Evolutionary conservation across 2,797 vertebrate species (phyloP).

Genomic region (Pangasius larnaudii): DNA sequence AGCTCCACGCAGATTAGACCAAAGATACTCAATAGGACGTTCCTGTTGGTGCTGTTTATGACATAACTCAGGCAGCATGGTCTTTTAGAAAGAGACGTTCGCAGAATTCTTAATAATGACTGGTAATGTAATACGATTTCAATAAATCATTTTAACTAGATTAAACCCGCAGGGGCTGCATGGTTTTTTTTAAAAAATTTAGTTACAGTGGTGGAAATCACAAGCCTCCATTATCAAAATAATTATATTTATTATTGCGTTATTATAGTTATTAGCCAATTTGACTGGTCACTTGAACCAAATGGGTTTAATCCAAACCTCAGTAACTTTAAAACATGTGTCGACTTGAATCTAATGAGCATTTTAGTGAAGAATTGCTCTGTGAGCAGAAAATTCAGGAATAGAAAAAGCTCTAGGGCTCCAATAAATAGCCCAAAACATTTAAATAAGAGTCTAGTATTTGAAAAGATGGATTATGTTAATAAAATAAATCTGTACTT

Average conservation of each 20-base stretch:
- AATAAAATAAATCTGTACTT: background rate
- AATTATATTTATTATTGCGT: conserved; percentile 7
- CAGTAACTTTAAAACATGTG: background rate
- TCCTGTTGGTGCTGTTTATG: background rate
- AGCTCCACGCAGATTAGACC: conserved; percentile 14
- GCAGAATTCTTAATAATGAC: background rate
- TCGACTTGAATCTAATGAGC: conserved; percentile 1
- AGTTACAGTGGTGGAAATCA: background rate
- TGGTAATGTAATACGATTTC: background rate
- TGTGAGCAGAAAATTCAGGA: background rate
- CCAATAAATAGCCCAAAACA: background rate
- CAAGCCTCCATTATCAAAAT: background rate
- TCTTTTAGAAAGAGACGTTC: background rate
- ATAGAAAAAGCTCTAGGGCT: background rate
- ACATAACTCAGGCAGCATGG: background rate
- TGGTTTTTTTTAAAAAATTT: background rate
- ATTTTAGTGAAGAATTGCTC: background rate
- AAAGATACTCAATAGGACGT: conserved; percentile 19
- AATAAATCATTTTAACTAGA: conserved; percentile 1
- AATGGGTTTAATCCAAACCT: background rate
- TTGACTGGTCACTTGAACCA: background rate
- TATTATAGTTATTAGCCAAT: conserved; percentile 19
- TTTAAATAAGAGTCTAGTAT: background rate
- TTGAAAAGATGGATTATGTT: conserved; percentile 2
- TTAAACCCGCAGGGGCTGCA: background rate